Percentiles rank a stretch among this genome's conserved stretches.
These are phyloP conservation scores for Tympanoctomys barrerae DNA, from an alignment of 2,797 vertebrate species.

Conservation along the genomic window DNA sequence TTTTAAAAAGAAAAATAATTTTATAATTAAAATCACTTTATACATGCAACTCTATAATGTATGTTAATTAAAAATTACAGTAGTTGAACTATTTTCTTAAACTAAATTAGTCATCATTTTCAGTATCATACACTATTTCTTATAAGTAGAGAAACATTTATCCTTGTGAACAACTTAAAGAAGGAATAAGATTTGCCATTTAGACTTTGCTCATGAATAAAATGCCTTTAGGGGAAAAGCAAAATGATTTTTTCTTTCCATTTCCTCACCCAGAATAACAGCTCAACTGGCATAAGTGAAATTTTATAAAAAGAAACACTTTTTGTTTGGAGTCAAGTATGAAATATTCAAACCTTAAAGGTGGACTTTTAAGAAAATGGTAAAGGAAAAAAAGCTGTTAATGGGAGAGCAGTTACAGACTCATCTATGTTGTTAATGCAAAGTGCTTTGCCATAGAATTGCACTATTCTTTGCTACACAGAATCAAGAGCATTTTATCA, in stretches of 20 bases:
- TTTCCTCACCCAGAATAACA: conserved; percentile 73
- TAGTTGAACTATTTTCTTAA: conserved; percentile 29
- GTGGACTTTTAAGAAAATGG: conserved; percentile 73
- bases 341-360: conserved; percentile 72
- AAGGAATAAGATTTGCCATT: conserved; percentile 74
- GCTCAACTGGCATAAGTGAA: conserved; percentile 74
- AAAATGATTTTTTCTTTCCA: conserved; percentile 65
- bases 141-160: conserved; percentile 68
- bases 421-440: conserved; percentile 72
- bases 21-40: background rate
- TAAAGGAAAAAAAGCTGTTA: conserved; percentile 66
- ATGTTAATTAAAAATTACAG: background rate
- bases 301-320: conserved; percentile 71
- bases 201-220: conserved; percentile 77
- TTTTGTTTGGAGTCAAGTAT: conserved; percentile 79
- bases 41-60: conserved; percentile 15
- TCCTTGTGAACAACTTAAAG: conserved; percentile 69
- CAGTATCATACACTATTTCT: conserved; percentile 52
- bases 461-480: conserved; percentile 52
- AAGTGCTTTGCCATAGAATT: conserved; percentile 70
- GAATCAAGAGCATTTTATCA: conserved; percentile 77
- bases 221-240: conserved; percentile 73
- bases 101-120: conserved; percentile 64
- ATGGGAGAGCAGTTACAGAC: conserved; percentile 67
- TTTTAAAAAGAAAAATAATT: background rate